Conservation (phyloP, 2,113 vertebrate species). For the Lampris megalopsis region DNA sequence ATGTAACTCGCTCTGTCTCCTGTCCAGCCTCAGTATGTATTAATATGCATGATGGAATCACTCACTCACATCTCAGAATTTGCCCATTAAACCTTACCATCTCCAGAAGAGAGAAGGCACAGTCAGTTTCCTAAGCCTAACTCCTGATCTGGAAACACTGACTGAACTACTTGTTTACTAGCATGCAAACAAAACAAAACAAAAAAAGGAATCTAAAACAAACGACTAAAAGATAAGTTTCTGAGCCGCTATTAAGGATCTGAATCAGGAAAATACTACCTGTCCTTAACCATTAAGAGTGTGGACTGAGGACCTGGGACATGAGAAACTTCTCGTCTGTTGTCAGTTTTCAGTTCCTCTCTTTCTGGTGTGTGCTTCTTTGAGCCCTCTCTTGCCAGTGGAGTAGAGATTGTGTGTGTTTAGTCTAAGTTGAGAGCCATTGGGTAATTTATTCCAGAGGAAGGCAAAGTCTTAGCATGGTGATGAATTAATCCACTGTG, state of each 20-base stretch:
- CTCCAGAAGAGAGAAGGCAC: slow-evolving; percentile 26
- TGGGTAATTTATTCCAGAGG: slow-evolving; percentile 81
- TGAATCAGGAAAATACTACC: no score
- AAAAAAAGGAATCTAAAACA: no score
- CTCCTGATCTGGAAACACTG: slow-evolving; percentile 15
- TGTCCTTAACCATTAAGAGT: neutral
- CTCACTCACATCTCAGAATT: slow-evolving; percentile 28
- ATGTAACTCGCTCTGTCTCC: slow-evolving; percentile 16
- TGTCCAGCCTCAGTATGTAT: slow-evolving; percentile 28
- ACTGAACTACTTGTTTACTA: slow-evolving; percentile 14
- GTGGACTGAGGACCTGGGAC: slow-evolving; percentile 33
- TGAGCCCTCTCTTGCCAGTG: slow-evolving; percentile 36
- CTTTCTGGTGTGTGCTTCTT: slow-evolving; percentile 40
- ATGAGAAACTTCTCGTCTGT: slow-evolving; percentile 37
- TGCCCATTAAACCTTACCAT: slow-evolving; percentile 33
- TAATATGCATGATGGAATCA: slow-evolving; percentile 49
- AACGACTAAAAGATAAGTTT: neutral
- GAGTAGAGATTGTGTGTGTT: slow-evolving; percentile 59
- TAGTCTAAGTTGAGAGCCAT: slow-evolving; percentile 74
- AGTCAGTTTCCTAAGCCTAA: slow-evolving; percentile 24
- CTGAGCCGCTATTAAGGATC: neutral
- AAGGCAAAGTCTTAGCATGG: slow-evolving; percentile 71
- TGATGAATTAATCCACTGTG: slow-evolving; percentile 83
- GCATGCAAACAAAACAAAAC: neutral
- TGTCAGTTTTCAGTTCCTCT: slow-evolving; percentile 54